Percentiles rank a stretch among this genome's conserved stretches.
These are phyloP conservation scores for Psilopsiagon aurifrons DNA, from an alignment of 2,113 vertebrate species.

Conservation along the genomic window DNA sequence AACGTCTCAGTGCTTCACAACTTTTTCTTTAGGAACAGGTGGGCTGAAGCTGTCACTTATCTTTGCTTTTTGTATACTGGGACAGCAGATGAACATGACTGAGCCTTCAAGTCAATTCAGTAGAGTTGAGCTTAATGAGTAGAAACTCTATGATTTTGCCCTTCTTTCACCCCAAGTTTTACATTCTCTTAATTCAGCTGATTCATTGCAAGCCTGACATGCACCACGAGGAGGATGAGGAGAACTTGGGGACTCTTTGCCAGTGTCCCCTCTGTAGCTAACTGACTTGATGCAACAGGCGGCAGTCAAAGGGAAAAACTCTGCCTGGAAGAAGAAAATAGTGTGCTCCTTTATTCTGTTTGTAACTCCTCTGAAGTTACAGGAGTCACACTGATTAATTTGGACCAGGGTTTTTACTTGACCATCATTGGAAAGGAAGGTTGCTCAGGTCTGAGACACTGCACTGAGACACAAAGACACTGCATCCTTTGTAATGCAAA, in stretches of 20 bases:
- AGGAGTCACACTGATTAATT: neutral
- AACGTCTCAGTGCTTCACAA: neutral
- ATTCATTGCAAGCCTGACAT: neutral
- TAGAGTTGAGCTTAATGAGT: neutral
- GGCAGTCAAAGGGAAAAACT: neutral
- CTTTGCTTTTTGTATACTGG: neutral
- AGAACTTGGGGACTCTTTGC: neutral
- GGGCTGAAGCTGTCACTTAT: neutral
- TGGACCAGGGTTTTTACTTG: neutral
- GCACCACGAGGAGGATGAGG: neutral
- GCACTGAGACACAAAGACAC: slow-evolving; percentile 17
- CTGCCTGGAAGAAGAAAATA: neutral
- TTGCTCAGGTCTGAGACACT: slow-evolving; percentile 34
- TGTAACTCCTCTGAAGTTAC: slow-evolving; percentile 27
- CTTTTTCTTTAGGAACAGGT: neutral
- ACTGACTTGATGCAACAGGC: neutral
- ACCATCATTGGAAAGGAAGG: slow-evolving; percentile 26
- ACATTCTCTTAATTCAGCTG: neutral
- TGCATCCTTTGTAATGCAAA: slow-evolving; percentile 61
- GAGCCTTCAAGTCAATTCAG: neutral
- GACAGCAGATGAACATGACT: neutral
- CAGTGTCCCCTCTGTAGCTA: neutral
- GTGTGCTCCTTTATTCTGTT: neutral
- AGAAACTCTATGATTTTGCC: neutral
- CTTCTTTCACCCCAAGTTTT: neutral